phyloP scores from a whole-genome alignment of 2,888 invertebrate species.

The Sesia apiformis region DNA sequence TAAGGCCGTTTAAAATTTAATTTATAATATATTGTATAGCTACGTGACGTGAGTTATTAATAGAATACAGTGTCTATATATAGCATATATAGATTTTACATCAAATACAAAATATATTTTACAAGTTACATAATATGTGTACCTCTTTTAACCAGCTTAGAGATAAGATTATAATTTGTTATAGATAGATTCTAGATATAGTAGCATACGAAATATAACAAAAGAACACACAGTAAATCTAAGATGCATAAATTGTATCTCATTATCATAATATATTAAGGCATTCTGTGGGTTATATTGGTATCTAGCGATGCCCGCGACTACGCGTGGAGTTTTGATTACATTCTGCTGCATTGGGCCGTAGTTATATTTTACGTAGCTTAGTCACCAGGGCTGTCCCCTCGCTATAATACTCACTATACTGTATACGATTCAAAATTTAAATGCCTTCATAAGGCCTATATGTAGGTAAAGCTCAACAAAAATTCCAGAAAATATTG shows the following conservation, averaged over 20 bases:
- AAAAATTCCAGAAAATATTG: too few relatives aligned
- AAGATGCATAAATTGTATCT: background rate
- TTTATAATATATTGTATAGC: background rate
- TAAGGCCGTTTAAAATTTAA: background rate
- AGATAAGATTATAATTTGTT: slow-evolving; percentile 7
- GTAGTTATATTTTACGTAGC: too few relatives aligned
- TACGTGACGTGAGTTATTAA: background rate
- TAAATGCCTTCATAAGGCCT: too few relatives aligned
- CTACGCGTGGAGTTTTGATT: too few relatives aligned
- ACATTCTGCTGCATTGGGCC: too few relatives aligned
- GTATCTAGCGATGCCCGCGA: too few relatives aligned
- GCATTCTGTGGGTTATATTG: too few relatives aligned
- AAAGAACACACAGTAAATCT: background rate
- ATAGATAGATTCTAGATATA: background rate
- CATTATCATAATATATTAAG: too few relatives aligned
- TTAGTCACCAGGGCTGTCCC: too few relatives aligned
- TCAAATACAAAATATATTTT: slow-evolving; percentile 26
- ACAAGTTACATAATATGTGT: slow-evolving; percentile 63
- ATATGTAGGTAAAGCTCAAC: too few relatives aligned
- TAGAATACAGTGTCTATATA: background rate
- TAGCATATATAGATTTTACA: background rate
- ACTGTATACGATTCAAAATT: too few relatives aligned
- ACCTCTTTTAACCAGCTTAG: slow-evolving; percentile 65
- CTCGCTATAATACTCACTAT: too few relatives aligned
- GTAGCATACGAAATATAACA: background rate